A percentile compares a stretch with the other conserved stretches of the same genome.
phyloP scores from a whole-genome alignment of 2,113 vertebrate species.

The Hypocryptadius cinnamomeus region DNA sequence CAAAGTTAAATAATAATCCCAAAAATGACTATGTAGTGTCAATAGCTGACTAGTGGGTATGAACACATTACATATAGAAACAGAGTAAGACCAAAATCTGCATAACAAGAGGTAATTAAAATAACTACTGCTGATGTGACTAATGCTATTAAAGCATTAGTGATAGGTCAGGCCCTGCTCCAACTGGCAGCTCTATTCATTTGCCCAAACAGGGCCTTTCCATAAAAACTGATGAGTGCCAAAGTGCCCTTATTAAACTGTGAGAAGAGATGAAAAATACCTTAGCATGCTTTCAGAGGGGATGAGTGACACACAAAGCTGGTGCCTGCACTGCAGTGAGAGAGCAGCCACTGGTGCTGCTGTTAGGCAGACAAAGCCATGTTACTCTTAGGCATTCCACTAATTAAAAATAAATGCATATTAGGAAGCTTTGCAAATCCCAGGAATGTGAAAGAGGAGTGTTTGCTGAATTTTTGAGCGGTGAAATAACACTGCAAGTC shows the following conservation, averaged over 20 bases:
- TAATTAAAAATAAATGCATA: neutral
- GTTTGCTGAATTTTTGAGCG: neutral
- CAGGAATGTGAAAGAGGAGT: neutral
- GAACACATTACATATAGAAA: neutral
- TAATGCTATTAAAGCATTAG: neutral
- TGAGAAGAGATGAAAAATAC: neutral
- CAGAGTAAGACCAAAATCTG: neutral
- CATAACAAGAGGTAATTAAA: neutral
- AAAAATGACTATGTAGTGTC: neutral
- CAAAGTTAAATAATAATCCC: neutral
- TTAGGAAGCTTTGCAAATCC: neutral
- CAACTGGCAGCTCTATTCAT: neutral
- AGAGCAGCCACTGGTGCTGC: neutral
- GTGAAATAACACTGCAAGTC: neutral
- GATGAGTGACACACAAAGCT: neutral
- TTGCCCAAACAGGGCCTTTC: fast-evolving
- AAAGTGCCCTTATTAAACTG: neutral
- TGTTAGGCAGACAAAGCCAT: neutral
- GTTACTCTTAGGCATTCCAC: neutral
- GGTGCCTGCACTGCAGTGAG: neutral
- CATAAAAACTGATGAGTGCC: neutral
- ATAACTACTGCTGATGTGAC: neutral
- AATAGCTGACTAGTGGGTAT: neutral
- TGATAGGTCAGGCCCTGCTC: neutral
- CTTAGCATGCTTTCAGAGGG: neutral